Evolutionary conservation across 2,888 invertebrate species (phyloP).

Genomic region (Cryptocephalus moraei): DNA sequence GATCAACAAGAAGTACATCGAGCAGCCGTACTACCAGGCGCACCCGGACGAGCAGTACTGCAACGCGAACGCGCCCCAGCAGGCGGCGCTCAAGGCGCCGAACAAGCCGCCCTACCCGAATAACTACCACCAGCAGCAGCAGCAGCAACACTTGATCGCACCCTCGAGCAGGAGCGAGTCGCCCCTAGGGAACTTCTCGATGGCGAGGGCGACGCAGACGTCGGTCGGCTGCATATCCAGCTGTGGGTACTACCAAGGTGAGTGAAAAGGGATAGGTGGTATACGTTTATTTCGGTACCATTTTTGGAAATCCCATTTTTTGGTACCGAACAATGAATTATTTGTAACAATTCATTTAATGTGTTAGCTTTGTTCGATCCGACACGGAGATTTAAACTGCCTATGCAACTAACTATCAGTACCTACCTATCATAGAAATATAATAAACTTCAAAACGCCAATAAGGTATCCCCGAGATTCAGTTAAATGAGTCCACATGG

Average conservation of each 20-base stretch:
- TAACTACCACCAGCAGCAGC: slow-evolving; percentile 8
- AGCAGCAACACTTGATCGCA: slow-evolving; percentile 8
- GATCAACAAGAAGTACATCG: slow-evolving; percentile 35
- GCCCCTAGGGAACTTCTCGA: slow-evolving; percentile 31
- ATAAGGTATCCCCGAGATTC: too few species aligned
- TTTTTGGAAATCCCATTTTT: too few species aligned
- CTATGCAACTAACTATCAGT: too few species aligned
- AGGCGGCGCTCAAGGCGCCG: slow-evolving; percentile 1
- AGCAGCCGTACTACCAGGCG: slow-evolving; percentile 30
- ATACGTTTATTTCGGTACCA: too few species aligned
- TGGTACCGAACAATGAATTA: too few species aligned
- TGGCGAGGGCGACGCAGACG: slow-evolving; percentile 35
- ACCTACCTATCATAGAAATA: too few species aligned
- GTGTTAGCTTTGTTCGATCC: too few species aligned
- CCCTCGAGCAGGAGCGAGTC: slow-evolving; percentile 36
- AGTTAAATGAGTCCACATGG: too few species aligned
- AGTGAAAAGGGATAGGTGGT: slow-evolving; percentile 2
- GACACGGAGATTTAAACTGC: too few species aligned
- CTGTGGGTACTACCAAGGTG: slow-evolving; percentile 19
- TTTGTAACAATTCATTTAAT: too few species aligned
- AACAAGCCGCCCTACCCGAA: slow-evolving; percentile 6
- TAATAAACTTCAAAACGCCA: too few species aligned
- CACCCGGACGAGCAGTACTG: slow-evolving; percentile 28
- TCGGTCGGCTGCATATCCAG: slow-evolving; percentile 24
- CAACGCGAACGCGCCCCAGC: slow-evolving; percentile 18